A percentile compares a stretch with the other conserved stretches of the same genome.
phyloP scores from a whole-genome alignment of 1,140 invertebrate species.

The Bicyclus anynana region DNA sequence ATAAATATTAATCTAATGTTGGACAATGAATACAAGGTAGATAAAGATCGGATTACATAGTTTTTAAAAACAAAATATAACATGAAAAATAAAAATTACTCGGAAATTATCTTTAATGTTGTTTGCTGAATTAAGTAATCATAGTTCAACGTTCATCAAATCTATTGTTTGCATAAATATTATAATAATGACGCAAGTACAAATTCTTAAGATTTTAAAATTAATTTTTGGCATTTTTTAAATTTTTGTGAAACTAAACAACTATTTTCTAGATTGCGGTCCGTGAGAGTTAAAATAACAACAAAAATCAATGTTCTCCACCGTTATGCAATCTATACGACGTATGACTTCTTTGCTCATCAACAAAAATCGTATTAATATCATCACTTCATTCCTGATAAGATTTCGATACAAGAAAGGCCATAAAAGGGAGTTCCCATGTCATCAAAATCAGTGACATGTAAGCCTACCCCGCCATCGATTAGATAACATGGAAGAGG shows the following conservation, averaged over 20 bases:
- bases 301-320: too few species aligned
- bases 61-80: not conserved
- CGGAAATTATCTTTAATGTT: too few species aligned
- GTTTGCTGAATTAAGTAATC: too few species aligned
- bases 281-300: too few species aligned
- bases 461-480: slow-evolving; percentile 40
- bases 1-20: slow-evolving; percentile 65
- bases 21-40: slow-evolving; percentile 44
- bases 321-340: too few species aligned
- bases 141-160: not conserved
- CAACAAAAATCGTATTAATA: not conserved
- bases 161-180: not conserved
- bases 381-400: not conserved
- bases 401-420: not conserved
- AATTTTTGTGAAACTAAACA: too few species aligned
- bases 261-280: too few species aligned
- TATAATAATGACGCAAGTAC: not conserved
- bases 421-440: slow-evolving; percentile 17
- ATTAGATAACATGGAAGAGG: slow-evolving; percentile 58
- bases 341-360: not conserved
- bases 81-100: too few species aligned
- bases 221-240: not conserved
- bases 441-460: slow-evolving; percentile 30
- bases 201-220: not conserved
- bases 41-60: slow-evolving; percentile 45